phyloP scores from a whole-genome alignment of 2,797 vertebrate species.

The Nannoperca australis region DNA sequence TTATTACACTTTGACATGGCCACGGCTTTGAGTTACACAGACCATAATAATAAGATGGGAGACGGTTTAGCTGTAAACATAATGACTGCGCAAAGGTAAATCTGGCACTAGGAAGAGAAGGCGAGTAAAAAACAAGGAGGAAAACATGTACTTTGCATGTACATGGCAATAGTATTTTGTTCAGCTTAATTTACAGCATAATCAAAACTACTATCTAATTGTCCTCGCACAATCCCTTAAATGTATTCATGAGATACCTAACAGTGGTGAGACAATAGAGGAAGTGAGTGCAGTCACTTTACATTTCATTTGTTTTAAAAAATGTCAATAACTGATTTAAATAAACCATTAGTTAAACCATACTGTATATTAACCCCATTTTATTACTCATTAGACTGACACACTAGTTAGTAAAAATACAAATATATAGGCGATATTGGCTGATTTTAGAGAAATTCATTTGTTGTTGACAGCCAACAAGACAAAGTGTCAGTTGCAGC shows the following conservation, averaged over 20 bases:
- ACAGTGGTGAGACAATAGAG: neutral
- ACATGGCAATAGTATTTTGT: neutral
- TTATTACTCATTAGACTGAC: neutral
- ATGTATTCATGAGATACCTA: neutral
- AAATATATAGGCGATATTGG: neutral
- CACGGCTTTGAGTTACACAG: neutral
- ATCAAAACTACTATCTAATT: neutral
- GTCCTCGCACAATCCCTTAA: neutral
- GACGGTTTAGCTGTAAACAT: neutral
- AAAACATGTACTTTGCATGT: slow-evolving; percentile 20
- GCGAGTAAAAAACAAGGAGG: neutral
- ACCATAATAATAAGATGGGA: slow-evolving; percentile 41
- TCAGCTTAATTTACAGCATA: neutral
- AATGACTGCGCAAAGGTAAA: slow-evolving; percentile 10
- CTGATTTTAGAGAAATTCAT: neutral
- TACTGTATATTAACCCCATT: neutral
- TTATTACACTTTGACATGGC: slow-evolving; percentile 24
- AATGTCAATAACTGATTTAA: too few species aligned
- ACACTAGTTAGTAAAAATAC: neutral
- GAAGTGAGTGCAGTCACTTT: neutral
- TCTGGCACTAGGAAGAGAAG: slow-evolving; percentile 3
- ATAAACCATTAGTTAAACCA: neutral
- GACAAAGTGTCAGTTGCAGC: neutral
- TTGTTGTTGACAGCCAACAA: neutral
- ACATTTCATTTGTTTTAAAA: too few species aligned